Conservation (phyloP, 2,888 invertebrate species). For the Napeogenes inachia region DNA sequence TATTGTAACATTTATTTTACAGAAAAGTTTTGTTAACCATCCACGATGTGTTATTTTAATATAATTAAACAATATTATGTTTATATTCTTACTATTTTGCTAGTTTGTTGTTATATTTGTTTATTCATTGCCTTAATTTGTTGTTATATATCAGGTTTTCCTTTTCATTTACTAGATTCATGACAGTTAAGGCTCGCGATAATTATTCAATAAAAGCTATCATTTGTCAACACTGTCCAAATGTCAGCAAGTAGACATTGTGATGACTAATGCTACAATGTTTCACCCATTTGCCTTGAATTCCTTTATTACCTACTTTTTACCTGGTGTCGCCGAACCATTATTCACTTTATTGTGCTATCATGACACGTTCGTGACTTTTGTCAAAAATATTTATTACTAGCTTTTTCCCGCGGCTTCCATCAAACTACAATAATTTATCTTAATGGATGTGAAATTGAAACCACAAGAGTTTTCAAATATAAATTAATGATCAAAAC, state of each 20-base stretch:
- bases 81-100: not conserved
- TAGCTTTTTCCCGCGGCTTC: too few relatives aligned
- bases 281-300: constrained; percentile 62
- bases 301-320: constrained; percentile 67
- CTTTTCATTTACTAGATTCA: constrained; percentile 49
- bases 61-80: not conserved
- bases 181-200: constrained; percentile 49
- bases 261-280: constrained; percentile 70
- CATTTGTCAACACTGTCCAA: constrained; percentile 70
- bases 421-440: too few relatives aligned
- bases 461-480: too few relatives aligned
- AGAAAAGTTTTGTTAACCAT: not conserved
- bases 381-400: constrained; percentile 25
- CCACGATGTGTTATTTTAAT: not conserved
- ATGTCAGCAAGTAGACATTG: constrained; percentile 68
- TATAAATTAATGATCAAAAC: too few relatives aligned
- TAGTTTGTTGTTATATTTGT: not conserved
- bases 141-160: constrained; percentile 38
- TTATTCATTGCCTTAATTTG: constrained; percentile 17
- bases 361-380: constrained; percentile 46
- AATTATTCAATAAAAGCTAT: constrained; percentile 73
- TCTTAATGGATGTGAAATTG: too few relatives aligned
- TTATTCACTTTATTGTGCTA: constrained; percentile 66
- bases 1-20: not conserved
- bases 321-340: constrained; percentile 63